Base-by-base conservation (phyloP, 2,888 invertebrate genomes). In the Leucozona laternaria region DNA sequence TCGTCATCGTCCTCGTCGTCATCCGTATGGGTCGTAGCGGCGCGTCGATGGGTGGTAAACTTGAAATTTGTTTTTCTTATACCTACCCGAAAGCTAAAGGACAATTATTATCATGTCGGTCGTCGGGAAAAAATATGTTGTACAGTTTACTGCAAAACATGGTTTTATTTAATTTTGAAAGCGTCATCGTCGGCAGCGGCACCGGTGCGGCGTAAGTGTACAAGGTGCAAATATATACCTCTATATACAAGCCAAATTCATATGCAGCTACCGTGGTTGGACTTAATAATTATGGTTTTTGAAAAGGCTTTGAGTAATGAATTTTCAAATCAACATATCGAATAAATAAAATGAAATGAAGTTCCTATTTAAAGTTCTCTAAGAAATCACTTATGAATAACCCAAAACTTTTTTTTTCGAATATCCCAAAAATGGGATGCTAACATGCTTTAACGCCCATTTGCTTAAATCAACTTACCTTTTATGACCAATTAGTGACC, bases 61-160 rank as follows among this genome's bases (percentile, higher is more conserved):
- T 85, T 85, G 85, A 85, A 81, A 75, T 40, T 55, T 31, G n/a
- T 37, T 58, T 13, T 17, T 10, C 40, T 13, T 40, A 31, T 43
- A 22, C 50, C 17, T 40, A 25, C 20, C 31, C 60, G 13, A 13
- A 45, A 45, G 25, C 28, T 31, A 64, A 79, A 55, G 80, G 71
- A 72, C 72, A 80, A 79, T 84, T 68, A 64, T 40, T 40, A 43
- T 20, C n/a, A n/a, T n/a, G n/a, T n/a, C n/a, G n/a, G 20, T 55
- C 3, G 37, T 17, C 37, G 57, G 7, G 58, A 48, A 40, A 40
- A 71, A 66, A 71, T 50, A 75, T 57, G 45, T 62, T 71, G 85
- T 85, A 85, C 85, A 85, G 85, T 85, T 81, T 77, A 70, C 68
- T 72, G 85, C 85, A 85, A 85, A 85, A 85, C 81, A 85, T 85